phyloP scores from a whole-genome alignment of 2,888 invertebrate species.

The Nomada flava region DNA sequence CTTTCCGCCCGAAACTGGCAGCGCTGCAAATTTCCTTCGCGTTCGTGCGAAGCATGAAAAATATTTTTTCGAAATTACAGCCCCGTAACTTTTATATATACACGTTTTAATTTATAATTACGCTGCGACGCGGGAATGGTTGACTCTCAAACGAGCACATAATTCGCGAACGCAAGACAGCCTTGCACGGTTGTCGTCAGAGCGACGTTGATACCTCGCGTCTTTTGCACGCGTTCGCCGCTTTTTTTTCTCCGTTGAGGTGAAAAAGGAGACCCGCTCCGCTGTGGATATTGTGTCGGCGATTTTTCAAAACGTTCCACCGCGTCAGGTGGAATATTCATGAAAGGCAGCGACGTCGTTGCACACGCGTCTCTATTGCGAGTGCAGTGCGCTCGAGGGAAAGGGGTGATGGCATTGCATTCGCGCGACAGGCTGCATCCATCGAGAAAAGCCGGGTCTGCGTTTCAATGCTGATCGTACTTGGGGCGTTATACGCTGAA shows the following conservation, averaged over 20 bases:
- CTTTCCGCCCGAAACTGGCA: not conserved
- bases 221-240: not conserved
- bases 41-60: no score
- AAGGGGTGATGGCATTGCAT: not conserved
- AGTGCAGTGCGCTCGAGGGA: not conserved
- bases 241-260: not conserved
- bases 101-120: no score
- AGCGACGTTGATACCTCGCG: not conserved
- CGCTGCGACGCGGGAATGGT: no score
- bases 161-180: no score
- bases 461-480: not conserved
- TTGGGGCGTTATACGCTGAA: not conserved
- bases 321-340: slow-evolving; percentile 58
- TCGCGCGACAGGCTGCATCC: slow-evolving; percentile 18
- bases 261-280: not conserved
- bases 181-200: no score
- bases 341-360: slow-evolving; percentile 31
- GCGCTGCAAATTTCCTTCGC: no score
- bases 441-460: not conserved
- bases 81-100: no score
- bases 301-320: slow-evolving; percentile 60
- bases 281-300: slow-evolving; percentile 37
- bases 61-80: no score
- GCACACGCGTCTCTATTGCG: not conserved
- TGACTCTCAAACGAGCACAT: no score